Conservation (phyloP, 2,113 vertebrate species). For the Ameiurus melas region DNA sequence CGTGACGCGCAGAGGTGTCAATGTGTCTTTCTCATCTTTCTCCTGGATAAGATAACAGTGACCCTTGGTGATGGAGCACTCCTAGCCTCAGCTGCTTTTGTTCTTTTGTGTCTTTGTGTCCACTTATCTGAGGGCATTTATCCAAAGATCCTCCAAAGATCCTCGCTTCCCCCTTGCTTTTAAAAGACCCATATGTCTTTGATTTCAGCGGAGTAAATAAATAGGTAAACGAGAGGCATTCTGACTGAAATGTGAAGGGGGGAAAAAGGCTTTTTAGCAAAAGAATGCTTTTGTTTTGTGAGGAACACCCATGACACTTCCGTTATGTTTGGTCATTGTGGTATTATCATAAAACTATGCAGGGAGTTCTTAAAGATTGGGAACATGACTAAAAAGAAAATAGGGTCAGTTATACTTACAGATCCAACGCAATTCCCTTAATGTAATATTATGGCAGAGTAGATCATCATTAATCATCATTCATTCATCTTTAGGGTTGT, state of each 20-base stretch:
- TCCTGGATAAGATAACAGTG: constrained; percentile 54
- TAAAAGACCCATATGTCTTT: constrained; percentile 54
- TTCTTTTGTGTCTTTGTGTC: constrained; percentile 61
- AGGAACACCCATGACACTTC: constrained; percentile 28
- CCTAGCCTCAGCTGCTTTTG: constrained; percentile 47
- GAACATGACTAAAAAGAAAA: neutral
- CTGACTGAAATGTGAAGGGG: constrained; percentile 25
- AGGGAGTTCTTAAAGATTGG: neutral
- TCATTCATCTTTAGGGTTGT: neutral
- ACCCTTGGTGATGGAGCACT: constrained; percentile 57
- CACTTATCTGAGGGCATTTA: constrained; percentile 59
- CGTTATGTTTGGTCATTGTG: constrained; percentile 34
- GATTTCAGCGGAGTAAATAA: constrained; percentile 57
- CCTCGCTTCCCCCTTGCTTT: constrained; percentile 51
- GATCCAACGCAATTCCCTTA: neutral
- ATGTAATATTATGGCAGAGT: neutral
- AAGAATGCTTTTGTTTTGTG: constrained; percentile 52
- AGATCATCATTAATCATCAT: neutral
- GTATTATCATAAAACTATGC: constrained; percentile 19
- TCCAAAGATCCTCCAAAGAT: constrained; percentile 55
- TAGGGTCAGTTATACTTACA: neutral
- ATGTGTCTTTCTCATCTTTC: constrained; percentile 55
- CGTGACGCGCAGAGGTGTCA: constrained; percentile 55
- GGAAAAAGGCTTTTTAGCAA: constrained; percentile 36
- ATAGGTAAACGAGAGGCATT: constrained; percentile 52